Base-by-base conservation (phyloP, 2,888 invertebrate species). In the Netelia melanura region DNA sequence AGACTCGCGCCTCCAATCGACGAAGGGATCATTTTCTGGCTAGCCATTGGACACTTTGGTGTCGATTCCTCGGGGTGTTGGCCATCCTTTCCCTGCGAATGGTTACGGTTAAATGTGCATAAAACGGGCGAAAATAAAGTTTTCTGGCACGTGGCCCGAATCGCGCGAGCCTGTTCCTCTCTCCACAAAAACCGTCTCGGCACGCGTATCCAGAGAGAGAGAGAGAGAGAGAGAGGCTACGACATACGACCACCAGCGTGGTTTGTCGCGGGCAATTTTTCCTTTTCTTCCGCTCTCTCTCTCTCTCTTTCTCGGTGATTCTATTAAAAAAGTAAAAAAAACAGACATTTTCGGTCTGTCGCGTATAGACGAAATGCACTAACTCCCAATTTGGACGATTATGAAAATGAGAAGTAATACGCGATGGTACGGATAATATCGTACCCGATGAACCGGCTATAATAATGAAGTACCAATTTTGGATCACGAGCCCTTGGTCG, bases 51-150 rank as follows among this genome's bases (percentile, higher is more conserved):
- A 76, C 71, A 71, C 70, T 70, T 82, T 71, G 64, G 64, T 65
- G 71, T 64, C 65, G 81, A 82, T 76, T 70, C 70, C 43, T 72
- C 44, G 17, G 71, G 61, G 65, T 17, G 25, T 58, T 23, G 30
- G 62, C 21, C 71, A 58, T 67, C 48, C 17, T 62, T 74, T 48
- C 21, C 30, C 25, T 54, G 54, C 25, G 56, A 23, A 74, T 74
- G n/a, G 71, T 82, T 58, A 68, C 72, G 52, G 72, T 71, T 68
- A 83, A 62, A 83, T 74, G 83, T 54, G 78, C 72, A 83, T 78
- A 83, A 83, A 83, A 83, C 78, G 62, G 62, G 74, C 62, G 78
- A 78, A 78, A 83, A 79, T 83, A 83, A 83, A 83, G 83, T 83
- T 83, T 78, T 70, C 62, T 83, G 83, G 83, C 83, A 78, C 83